Conservation (phyloP, 2,113 vertebrate genomes). For the Sturnus vulgaris region DNA sequence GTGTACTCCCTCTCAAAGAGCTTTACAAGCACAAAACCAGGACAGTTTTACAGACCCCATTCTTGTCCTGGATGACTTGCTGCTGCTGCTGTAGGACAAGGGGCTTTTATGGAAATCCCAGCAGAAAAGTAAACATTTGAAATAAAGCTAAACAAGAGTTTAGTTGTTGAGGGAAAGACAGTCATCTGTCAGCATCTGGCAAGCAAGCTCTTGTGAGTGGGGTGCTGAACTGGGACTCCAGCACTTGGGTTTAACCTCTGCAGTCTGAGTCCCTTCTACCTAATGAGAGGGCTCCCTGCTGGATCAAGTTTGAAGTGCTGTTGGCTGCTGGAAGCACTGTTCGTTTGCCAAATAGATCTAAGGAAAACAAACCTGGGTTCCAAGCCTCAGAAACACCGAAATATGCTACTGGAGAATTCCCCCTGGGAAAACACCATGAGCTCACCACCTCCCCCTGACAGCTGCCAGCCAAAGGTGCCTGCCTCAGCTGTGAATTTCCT, state of each 20-base stretch:
- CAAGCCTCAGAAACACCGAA: background rate
- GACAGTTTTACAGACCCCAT: conserved; percentile 41
- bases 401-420: background rate
- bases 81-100: conserved; percentile 27
- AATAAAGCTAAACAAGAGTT: conserved; percentile 57
- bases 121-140: conserved; percentile 57
- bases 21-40: background rate
- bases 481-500: background rate
- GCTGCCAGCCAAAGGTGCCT: background rate
- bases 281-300: background rate
- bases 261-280: background rate
- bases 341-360: background rate
- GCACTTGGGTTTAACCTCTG: background rate
- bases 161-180: conserved; percentile 33
- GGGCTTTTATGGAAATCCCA: conserved; percentile 45
- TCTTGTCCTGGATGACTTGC: conserved; percentile 24
- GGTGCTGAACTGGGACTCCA: background rate
- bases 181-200: conserved; percentile 24
- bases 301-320: background rate
- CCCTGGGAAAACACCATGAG: background rate
- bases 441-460: background rate
- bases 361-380: background rate
- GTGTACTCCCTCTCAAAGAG: background rate
- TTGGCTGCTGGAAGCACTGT: background rate
- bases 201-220: background rate